These are phyloP conservation scores for Brachionichthys hirsutus DNA, from an alignment of 2,113 vertebrate genomes.

Conservation along the genomic window DNA sequence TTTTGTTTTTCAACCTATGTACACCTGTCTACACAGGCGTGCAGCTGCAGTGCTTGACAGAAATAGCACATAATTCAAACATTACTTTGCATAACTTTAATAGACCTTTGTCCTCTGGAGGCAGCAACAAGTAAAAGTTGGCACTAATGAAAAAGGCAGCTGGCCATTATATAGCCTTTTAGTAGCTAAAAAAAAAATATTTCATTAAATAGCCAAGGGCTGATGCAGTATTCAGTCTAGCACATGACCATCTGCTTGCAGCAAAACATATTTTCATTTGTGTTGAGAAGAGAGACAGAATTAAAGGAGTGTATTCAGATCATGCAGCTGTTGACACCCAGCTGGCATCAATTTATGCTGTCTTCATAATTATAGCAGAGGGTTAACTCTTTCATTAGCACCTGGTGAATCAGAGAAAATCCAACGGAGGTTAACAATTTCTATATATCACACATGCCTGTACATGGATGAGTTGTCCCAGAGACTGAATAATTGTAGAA, in stretches of 20 bases:
- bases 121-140: slow-evolving; percentile 33
- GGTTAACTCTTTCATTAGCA: slow-evolving; percentile 53
- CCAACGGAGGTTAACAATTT: neutral
- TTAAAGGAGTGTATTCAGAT: slow-evolving; percentile 37
- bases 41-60: no score
- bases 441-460: no score
- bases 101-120: slow-evolving; percentile 47
- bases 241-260: slow-evolving; percentile 52
- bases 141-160: slow-evolving; percentile 59
- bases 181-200: slow-evolving; percentile 48
- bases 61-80: no score
- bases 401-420: slow-evolving; percentile 28
- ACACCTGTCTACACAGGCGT: no score
- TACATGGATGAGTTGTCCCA: no score
- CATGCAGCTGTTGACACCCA: slow-evolving; percentile 50
- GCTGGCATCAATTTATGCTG: slow-evolving; percentile 39
- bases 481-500: no score
- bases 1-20: no score
- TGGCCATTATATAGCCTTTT: slow-evolving; percentile 62
- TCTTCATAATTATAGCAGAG: slow-evolving; percentile 34
- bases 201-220: slow-evolving; percentile 46
- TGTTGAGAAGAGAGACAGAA: slow-evolving; percentile 23
- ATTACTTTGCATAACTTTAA: no score
- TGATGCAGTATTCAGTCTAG: slow-evolving; percentile 49
- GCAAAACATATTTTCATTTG: slow-evolving; percentile 51